These are phyloP conservation scores for Acanthoscelides obtectus DNA, from an alignment of 2,888 invertebrate species.

Conservation along the genomic window DNA sequence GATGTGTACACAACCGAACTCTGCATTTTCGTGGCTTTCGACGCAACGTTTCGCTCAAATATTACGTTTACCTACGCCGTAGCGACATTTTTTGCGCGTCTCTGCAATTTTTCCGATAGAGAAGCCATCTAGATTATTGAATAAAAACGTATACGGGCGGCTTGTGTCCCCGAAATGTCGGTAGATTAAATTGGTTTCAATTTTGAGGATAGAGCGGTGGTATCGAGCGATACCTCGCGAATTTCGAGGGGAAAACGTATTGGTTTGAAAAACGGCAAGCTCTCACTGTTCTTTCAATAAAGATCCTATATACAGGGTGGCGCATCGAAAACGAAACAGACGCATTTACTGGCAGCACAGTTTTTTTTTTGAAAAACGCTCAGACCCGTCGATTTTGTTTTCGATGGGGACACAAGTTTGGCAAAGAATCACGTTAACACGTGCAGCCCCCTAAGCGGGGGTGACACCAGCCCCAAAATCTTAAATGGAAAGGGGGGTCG, in stretches of 20 bases:
- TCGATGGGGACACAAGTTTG: too few relatives aligned
- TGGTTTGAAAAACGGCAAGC: not conserved
- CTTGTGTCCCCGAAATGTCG: not conserved
- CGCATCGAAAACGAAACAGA: too few relatives aligned
- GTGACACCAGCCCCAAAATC: too few relatives aligned
- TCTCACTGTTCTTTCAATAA: not conserved
- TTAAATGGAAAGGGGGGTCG: too few relatives aligned
- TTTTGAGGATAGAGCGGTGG: not conserved
- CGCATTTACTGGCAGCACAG: too few relatives aligned
- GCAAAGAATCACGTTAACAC: too few relatives aligned
- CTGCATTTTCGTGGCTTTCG: not conserved
- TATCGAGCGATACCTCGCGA: not conserved
- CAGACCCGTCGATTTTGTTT: too few relatives aligned
- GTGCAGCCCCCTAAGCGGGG: too few relatives aligned
- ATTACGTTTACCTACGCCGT: not conserved
- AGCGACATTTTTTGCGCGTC: not conserved
- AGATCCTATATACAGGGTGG: too few relatives aligned
- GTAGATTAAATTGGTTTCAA: not conserved
- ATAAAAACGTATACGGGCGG: not conserved
- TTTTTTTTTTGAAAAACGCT: too few relatives aligned
- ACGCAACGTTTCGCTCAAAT: not conserved
- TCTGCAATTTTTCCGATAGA: not conserved
- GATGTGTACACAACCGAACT: not conserved
- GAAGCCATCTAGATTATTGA: not conserved
- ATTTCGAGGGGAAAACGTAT: not conserved